Conservation (phyloP, 2,113 vertebrate genomes). For the Pantherophis guttatus region DNA sequence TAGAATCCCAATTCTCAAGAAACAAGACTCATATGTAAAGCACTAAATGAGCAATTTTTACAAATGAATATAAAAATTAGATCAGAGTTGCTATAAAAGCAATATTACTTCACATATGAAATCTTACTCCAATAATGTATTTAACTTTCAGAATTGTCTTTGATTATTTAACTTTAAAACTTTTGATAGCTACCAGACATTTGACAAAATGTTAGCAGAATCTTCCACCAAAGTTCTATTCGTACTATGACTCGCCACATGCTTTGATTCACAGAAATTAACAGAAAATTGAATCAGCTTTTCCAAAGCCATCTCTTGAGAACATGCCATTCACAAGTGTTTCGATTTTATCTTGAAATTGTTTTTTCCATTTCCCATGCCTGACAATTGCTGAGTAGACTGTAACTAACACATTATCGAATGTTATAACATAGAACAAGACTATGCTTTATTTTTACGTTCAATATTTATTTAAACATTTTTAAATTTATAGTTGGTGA, state of each 20-base stretch:
- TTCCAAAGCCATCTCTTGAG: neutral
- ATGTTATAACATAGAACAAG: neutral
- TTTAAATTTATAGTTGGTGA: neutral
- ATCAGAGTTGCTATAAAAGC: neutral
- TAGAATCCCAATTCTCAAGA: neutral
- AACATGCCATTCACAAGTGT: neutral
- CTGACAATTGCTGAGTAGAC: neutral
- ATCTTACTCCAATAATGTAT: conserved; percentile 3
- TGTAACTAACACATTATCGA: neutral
- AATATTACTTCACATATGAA: neutral
- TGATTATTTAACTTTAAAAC: conserved; percentile 41
- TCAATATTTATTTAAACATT: too few species aligned
- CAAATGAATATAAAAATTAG: neutral
- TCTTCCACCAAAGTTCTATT: conserved; percentile 23
- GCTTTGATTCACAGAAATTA: conserved; percentile 20
- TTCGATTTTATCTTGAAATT: conserved; percentile 2
- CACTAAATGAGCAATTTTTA: neutral
- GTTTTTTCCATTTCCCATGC: neutral
- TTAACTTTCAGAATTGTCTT: conserved; percentile 20
- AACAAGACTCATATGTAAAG: neutral
- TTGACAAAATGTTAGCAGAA: conserved; percentile 26
- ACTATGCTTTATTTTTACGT: neutral
- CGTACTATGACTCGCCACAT: neutral
- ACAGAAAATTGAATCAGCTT: neutral
- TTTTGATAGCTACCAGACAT: conserved; percentile 22